Percentiles rank a stretch among this genome's conserved stretches.
Conservation (phyloP, 2,113 vertebrate species). For the Romanogobio albipinnatus region DNA sequence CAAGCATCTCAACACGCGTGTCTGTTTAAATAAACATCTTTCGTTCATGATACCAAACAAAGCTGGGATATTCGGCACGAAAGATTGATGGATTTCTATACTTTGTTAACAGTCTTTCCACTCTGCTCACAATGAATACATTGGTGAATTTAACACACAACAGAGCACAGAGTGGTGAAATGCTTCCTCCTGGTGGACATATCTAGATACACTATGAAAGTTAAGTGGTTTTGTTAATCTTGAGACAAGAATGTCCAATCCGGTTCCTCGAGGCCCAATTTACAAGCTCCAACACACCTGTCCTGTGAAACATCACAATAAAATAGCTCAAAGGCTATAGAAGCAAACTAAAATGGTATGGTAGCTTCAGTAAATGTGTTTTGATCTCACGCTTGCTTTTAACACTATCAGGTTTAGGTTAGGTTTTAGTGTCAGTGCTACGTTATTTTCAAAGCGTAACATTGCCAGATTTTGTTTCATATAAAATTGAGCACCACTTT, state of each 20-base stretch:
- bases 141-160: neutral
- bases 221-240: neutral
- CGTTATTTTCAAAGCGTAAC: neutral
- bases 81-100: neutral
- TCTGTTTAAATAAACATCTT: constrained; percentile 23
- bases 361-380: neutral
- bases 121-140: neutral
- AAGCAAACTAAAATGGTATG: neutral
- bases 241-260: neutral
- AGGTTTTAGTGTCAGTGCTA: neutral
- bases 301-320: neutral
- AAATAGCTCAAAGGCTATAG: neutral
- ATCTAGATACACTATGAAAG: constrained; percentile 11
- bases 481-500: neutral
- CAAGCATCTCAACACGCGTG: neutral
- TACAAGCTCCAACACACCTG: neutral
- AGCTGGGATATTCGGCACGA: constrained; percentile 30
- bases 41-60: constrained; percentile 66
- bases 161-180: constrained; percentile 51
- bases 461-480: neutral
- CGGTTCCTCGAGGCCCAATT: neutral
- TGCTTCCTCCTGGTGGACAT: constrained; percentile 73
- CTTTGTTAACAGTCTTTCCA: neutral
- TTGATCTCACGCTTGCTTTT: neutral
- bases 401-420: neutral